A percentile compares a stretch with the other conserved stretches of the same genome.
phyloP scores from a whole-genome alignment of 2,797 vertebrate genomes.

The Helarctos malayanus region DNA sequence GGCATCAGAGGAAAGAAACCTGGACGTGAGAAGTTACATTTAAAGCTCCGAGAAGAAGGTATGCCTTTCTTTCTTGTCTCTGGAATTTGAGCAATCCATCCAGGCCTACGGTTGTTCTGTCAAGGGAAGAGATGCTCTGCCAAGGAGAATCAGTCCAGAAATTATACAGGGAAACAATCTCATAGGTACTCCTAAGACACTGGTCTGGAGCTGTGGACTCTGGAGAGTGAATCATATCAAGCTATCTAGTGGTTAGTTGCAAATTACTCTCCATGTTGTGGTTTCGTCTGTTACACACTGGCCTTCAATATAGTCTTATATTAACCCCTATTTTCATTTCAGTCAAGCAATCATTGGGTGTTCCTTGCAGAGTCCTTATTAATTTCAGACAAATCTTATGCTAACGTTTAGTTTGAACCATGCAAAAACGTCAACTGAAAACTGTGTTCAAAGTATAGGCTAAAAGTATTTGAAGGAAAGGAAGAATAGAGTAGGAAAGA shows the following conservation, averaged over 20 bases:
- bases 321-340: not conserved
- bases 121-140: not conserved
- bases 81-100: not conserved
- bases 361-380: not conserved
- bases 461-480: constrained; percentile 11
- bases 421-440: not conserved
- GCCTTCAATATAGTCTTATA: not conserved
- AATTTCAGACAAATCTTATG: not conserved
- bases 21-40: not conserved
- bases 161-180: not conserved
- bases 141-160: not conserved
- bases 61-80: not conserved
- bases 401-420: not conserved
- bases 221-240: not conserved
- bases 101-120: not conserved
- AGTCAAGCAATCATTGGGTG: not conserved
- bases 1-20: not conserved
- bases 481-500: not conserved
- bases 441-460: not conserved
- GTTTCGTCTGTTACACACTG: not conserved
- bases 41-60: not conserved
- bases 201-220: not conserved
- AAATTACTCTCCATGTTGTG: not conserved
- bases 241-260: not conserved
- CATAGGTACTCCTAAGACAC: not conserved